A percentile compares a stretch with the other conserved stretches of the same genome.
These are phyloP conservation scores for Drosophila pegasa DNA, from an alignment of 2,888 invertebrate genomes.

Conservation along the genomic window DNA sequence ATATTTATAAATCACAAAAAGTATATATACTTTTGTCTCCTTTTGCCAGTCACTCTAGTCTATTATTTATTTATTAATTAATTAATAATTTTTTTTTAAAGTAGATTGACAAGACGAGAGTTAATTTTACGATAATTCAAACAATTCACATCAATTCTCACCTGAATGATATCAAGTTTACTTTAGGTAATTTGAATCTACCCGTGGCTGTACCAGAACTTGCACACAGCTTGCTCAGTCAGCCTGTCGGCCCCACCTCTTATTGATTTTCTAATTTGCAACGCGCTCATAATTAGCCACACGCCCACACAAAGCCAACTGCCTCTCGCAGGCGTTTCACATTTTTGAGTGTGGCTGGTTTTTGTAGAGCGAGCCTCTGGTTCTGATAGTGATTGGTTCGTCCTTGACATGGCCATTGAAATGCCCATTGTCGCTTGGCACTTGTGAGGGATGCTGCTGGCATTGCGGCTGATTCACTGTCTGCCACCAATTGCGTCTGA, in stretches of 20 bases:
- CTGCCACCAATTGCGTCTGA: slow-evolving; percentile 27
- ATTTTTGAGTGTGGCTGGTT: slow-evolving; percentile 30
- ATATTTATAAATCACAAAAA: too few relatives aligned
- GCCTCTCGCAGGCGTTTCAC: slow-evolving; percentile 67
- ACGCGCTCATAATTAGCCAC: slow-evolving; percentile 70
- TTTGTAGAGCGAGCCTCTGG: neutral
- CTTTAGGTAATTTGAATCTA: too few relatives aligned
- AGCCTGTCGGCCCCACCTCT: slow-evolving; percentile 6
- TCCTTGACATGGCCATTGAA: slow-evolving; percentile 36
- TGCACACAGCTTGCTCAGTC: slow-evolving; percentile 13
- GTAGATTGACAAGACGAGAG: too few relatives aligned
- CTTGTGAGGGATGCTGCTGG: slow-evolving; percentile 12
- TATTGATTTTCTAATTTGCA: slow-evolving; percentile 71
- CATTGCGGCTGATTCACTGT: slow-evolving; percentile 12
- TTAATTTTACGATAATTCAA: too few relatives aligned
- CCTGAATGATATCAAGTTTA: too few relatives aligned
- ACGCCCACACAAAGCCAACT: slow-evolving; percentile 27
- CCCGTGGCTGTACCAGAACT: too few relatives aligned
- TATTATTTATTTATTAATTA: too few relatives aligned
- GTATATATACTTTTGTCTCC: too few relatives aligned
- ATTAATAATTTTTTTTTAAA: too few relatives aligned
- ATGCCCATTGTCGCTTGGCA: slow-evolving; percentile 26
- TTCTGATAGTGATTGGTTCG: slow-evolving; percentile 21
- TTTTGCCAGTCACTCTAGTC: too few relatives aligned
- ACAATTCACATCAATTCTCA: too few relatives aligned